Conservation (phyloP, 2,888 invertebrate species). For the Tiliacea citrago region DNA sequence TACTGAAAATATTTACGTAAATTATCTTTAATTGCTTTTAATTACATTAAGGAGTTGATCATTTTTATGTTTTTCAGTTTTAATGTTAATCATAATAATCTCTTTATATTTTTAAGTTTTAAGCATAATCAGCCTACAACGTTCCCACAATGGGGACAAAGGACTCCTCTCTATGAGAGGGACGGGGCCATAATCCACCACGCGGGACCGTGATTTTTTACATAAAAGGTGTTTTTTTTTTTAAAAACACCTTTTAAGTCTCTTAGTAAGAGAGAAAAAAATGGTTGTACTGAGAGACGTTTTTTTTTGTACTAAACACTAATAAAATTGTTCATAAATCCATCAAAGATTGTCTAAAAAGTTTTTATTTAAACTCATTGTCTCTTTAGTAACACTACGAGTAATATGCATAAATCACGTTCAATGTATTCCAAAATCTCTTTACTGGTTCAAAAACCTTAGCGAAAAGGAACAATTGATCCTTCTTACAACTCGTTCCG, state of each 20-base stretch:
- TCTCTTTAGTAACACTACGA: constrained; percentile 46
- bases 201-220: neutral
- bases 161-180: neutral
- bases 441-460: constrained; percentile 37
- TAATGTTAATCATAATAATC: neutral
- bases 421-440: constrained; percentile 28
- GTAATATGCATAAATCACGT: constrained; percentile 61
- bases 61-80: constrained; percentile 27
- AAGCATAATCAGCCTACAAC: neutral
- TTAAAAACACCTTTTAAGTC: neutral
- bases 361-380: constrained; percentile 48
- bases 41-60: constrained; percentile 61
- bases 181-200: neutral
- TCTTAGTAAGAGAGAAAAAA: neutral
- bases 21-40: constrained; percentile 73
- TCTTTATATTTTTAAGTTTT: neutral
- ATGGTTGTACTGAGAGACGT: neutral
- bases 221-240: neutral
- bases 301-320: neutral
- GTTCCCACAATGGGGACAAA: neutral
- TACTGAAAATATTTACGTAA: constrained; percentile 68
- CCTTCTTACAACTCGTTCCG: constrained; percentile 82
- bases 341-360: constrained; percentile 41
- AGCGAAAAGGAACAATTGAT: constrained; percentile 59
- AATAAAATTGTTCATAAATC: constrained; percentile 50